Evolutionary conservation across 2,888 invertebrate species (phyloP), one percentile per base, ranked within the genome.

Genomic region (Trissoscelio sp.): DNA sequence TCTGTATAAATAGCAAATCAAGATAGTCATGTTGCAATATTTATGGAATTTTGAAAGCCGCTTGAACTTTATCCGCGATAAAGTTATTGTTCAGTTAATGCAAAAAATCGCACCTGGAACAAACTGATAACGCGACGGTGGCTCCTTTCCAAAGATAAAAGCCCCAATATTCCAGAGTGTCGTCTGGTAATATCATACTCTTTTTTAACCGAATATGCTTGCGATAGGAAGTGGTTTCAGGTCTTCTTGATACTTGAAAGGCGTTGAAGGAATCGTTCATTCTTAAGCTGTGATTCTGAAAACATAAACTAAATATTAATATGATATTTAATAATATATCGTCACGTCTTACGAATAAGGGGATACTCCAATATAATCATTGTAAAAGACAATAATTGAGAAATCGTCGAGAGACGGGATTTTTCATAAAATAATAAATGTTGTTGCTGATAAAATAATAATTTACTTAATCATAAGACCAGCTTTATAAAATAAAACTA

Each of bases 131-230:
- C 83, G 94, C 94, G 1, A 97, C 96, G 9, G 93, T 94, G 0
- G 97, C 96, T 20, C 96, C 96, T 91, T 95, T 94, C 57, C 96
- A 92, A 53, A 97, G 92, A 92, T 95, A 97, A 92, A 97, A 97
- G 1, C 97, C 96, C 96, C 96, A 97, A 90, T 97, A 97, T 90
- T 97, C 97, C 34, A 97, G 91, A 7, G 96, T 96, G 87, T 97
- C 97, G 89, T 97, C 97, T 0, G 96, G 96, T 81, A 97, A 91
- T 1, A 93, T 93, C 95, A 97, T 96, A 4, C 96, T 96, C 88
- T 97, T 97, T 89, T 95, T 96, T 85, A 97, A 92, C 83, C 95
- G 92, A 84, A 96, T 95, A 87, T 96, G 96, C 90, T 95, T 96
- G 60, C 94, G 93, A 86, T 93, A 94, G 0, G 89, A 88, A 55